Percentiles rank a stretch among this genome's conserved stretches.
Conservation (phyloP, 2,888 invertebrate genomes). For the Epistrophella euchroma region DNA sequence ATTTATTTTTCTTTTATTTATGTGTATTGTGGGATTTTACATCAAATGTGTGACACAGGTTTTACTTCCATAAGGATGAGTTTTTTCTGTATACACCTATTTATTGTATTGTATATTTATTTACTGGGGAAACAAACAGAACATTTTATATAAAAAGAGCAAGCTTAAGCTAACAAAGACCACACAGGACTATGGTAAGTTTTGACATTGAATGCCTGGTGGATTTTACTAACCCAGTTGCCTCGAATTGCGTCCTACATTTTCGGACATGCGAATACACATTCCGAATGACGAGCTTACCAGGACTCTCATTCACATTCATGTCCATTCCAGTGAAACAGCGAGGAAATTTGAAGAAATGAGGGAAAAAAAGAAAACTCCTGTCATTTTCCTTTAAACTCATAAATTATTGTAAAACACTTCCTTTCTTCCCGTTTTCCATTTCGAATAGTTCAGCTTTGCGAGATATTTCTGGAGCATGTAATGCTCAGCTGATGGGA, state of each 20-base stretch:
- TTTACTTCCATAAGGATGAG: constrained; percentile 50
- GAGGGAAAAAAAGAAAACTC: constrained; percentile 16
- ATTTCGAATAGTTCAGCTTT: constrained; percentile 16
- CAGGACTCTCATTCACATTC: constrained; percentile 42
- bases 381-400: constrained; percentile 51
- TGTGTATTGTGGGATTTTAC: constrained; percentile 58
- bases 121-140: constrained; percentile 25
- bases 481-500: constrained; percentile 17
- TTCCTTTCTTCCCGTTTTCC: constrained; percentile 29
- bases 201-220: constrained; percentile 66
- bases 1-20: constrained; percentile 66
- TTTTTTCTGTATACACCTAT: not conserved
- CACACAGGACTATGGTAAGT: constrained; percentile 22
- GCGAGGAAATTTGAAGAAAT: constrained; percentile 26
- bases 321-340: constrained; percentile 37
- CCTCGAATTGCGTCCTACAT: constrained; percentile 51
- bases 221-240: constrained; percentile 42
- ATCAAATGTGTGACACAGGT: constrained; percentile 71
- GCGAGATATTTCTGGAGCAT: constrained; percentile 42
- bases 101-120: constrained; percentile 21
- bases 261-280: constrained; percentile 45
- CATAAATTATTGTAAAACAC: constrained; percentile 59
- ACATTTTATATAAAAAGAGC: constrained; percentile 28
- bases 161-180: constrained; percentile 11
- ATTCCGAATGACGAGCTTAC: not conserved